Evolutionary conservation across 2,797 vertebrate species (phyloP), one percentile per base, ranked within the genome.

Genomic region (Chanos chanos): DNA sequence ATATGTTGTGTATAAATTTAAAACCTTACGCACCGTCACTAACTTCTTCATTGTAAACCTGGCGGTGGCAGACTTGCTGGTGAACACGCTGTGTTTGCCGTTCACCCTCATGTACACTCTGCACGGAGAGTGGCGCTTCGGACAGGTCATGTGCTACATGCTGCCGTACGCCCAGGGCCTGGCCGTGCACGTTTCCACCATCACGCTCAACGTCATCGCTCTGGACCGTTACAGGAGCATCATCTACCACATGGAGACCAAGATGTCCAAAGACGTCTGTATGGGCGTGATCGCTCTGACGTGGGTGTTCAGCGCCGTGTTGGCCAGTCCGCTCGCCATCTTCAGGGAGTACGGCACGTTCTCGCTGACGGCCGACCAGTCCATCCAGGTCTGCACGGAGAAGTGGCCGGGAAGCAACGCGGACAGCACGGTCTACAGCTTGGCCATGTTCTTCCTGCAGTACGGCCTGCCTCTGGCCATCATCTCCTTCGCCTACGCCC

Each of bases 11-110:
- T 91, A 92, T 79, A 95, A 89, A 67, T 98, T 96, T 78, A 94
- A 89, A 81, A 94, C 85, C 34, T 92, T 99, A 61, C 90, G 84
- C 21, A 96, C 94, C 0, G 96, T 97, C 4, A 98, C 95, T 9
- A 98, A 98, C 75, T 97, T 93, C 76, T 98, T 98, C 63, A 99
- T 98, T 0, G 92, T 90, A 22, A 98, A 98, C 74, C 80, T 98
- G 71, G 95, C 95, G 0, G 92, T 98, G 72, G 92, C 95, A 0
- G 95, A 99, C 76, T 70, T 99, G 66, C 80, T 98, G 66, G 94
- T 98, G 66, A 97, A 97, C 60, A 92, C 91, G 0, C 70, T 99
- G 66, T 98, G 95, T 43, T 73, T 99, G 52, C 96, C 96, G 0
- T 98, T 96, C 80, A 98, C 95, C 1, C 85, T 99, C 10, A 84